Base-by-base conservation (phyloP, 2,797 vertebrate species). In the Nyctibius grandis region DNA sequence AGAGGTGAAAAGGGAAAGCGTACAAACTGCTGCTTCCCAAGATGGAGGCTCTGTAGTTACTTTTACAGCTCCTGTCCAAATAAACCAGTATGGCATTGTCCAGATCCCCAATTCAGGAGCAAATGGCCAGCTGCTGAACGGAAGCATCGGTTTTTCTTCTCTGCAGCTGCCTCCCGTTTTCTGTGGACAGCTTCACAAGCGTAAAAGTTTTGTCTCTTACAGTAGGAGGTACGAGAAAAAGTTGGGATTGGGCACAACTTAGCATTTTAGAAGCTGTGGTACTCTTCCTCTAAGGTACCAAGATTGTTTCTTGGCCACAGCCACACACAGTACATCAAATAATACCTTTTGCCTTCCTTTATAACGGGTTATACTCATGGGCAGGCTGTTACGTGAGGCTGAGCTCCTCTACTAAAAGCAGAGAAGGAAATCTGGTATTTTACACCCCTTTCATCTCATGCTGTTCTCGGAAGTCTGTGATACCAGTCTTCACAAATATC, bases 1-100 rank as follows among this genome's bases (percentile, higher is more conserved):
- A 9, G 99, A 99, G 93, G 99, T 99, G 96, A 99, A 99, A 98
- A 98, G 98, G 97, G 99, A 99, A 97, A 98, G 97, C 28, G 85
- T 98, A 96, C 98, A 99, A 96, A 97, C 98, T 89, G 98, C 98
- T 95, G 97, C 98, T 31, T 98, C 98, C 70, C 99, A 99, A 97
- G 99, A 99, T 33, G 98, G 98, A 86, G 98, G 98, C 87, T 98
- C 99, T 1, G 98, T 99, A 72, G 98, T 99, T 97, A 99, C 99
- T 70, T 99, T 99, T 97, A 99, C 98, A 96, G 98, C 99, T 85
- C 98, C 98, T 47, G 98, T 99, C 96, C 99, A 99, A 97, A 98
- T 99, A 97, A 99, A 99, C 95, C 99, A 99, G 84, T 99, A 99
- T 97, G 99, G 99, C 96, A 98, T 99, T 97, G 99, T 99, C 97